Conservation (phyloP, 2,888 invertebrate genomes). For the Platypus cylindrus region DNA sequence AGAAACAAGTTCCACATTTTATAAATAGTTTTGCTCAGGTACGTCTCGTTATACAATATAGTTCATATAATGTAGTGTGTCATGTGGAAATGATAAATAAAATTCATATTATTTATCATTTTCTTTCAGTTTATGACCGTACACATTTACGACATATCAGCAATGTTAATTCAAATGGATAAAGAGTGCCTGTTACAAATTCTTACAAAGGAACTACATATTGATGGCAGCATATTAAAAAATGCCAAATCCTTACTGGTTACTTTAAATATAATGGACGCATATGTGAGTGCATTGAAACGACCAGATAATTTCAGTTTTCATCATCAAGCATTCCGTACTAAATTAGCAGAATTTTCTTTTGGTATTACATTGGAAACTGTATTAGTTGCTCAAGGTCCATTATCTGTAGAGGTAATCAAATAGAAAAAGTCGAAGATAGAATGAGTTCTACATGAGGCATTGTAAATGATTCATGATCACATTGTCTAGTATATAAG, state of each 20-base stretch:
- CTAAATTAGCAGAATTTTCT: slow-evolving; percentile 57
- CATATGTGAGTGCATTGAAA: slow-evolving; percentile 47
- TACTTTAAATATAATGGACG: slow-evolving; percentile 56
- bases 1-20: slow-evolving; percentile 64
- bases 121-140: slow-evolving; percentile 66
- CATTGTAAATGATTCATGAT: no score
- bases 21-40: slow-evolving; percentile 77
- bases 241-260: slow-evolving; percentile 57
- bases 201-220: slow-evolving; percentile 49
- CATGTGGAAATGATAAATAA: background rate
- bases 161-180: slow-evolving; percentile 39
- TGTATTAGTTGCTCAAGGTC: slow-evolving; percentile 66
- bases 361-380: slow-evolving; percentile 66
- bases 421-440: slow-evolving; percentile 2
- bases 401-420: slow-evolving; percentile 68
- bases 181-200: slow-evolving; percentile 10
- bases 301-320: slow-evolving; percentile 34
- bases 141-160: slow-evolving; percentile 61
- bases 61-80: no score
- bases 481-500: no score
- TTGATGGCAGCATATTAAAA: slow-evolving; percentile 58
- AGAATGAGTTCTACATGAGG: no score
- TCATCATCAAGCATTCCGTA: slow-evolving; percentile 35
- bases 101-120: slow-evolving; percentile 2
- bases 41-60: no score